These are phyloP conservation scores for Magallana gigas DNA, from an alignment of 1,140 invertebrate genomes.

Conservation along the genomic window DNA sequence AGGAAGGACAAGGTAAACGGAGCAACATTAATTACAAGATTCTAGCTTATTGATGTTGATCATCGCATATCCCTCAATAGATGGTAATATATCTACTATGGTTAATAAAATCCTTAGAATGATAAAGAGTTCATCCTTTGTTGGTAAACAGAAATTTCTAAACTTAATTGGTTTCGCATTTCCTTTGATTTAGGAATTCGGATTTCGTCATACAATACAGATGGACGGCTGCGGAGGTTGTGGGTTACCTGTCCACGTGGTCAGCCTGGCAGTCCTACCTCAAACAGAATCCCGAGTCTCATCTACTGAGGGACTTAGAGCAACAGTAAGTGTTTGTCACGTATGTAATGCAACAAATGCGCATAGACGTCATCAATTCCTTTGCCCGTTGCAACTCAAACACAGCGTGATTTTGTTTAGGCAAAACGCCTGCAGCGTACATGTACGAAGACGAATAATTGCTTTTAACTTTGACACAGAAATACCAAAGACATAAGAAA, in stretches of 20 bases:
- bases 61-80: background rate
- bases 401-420: no score
- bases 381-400: no score
- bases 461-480: no score
- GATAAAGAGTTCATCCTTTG: no score
- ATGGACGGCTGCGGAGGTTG: conserved; percentile 50
- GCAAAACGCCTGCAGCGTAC: no score
- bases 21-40: no score
- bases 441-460: no score
- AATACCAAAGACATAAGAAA: no score
- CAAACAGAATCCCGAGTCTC: conserved; percentile 26
- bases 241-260: conserved; percentile 49
- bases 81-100: background rate
- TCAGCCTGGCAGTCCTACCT: conserved; percentile 52
- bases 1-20: conserved; percentile 57
- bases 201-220: conserved; percentile 57
- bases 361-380: no score
- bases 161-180: background rate
- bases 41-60: background rate
- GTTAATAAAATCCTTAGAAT: no score
- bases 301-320: conserved; percentile 18
- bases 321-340: conserved; percentile 32
- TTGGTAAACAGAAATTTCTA: no score
- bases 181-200: conserved; percentile 52
- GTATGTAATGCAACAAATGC: no score